Percentiles rank a stretch among this genome's conserved stretches.
phyloP scores from a whole-genome alignment of 2,888 invertebrate species.

The Drosophila eohydei region DNA sequence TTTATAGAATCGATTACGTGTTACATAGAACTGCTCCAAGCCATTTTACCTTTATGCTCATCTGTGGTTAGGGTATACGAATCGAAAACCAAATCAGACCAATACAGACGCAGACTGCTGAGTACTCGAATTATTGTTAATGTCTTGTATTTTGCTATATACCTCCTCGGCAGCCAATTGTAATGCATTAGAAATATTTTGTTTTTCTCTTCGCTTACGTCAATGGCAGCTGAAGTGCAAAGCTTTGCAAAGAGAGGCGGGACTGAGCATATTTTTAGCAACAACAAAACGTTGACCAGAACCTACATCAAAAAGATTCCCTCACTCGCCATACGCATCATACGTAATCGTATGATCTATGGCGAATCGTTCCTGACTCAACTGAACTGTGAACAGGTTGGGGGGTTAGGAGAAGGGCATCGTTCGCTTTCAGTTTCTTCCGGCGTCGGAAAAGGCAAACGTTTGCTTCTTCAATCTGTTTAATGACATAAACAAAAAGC shows the following conservation, averaged over 20 bases:
- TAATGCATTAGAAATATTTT: conserved; percentile 28
- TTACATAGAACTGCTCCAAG: background rate
- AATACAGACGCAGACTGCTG: conserved; percentile 8
- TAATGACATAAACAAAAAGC: conserved; percentile 64
- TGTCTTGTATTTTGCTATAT: conserved; percentile 18
- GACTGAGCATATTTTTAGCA: conserved; percentile 8
- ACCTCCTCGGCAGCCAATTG: background rate
- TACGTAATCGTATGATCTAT: conserved; percentile 30
- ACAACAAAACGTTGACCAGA: conserved; percentile 21
- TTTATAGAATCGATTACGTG: background rate
- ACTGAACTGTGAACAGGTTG: conserved; percentile 20
- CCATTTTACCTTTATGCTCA: background rate
- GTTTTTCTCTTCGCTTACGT: conserved; percentile 61
- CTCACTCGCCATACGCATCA: conserved; percentile 18
- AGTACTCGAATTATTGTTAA: conserved; percentile 32
- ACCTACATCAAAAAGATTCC: conserved; percentile 40
- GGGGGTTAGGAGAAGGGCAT: background rate
- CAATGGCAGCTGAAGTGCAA: conserved; percentile 45
- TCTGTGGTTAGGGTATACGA: background rate
- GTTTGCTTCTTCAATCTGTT: conserved; percentile 27
- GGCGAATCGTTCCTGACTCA: conserved; percentile 12
- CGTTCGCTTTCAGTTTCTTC: conserved; percentile 66
- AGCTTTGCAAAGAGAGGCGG: conserved; percentile 21
- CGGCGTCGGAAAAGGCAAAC: conserved; percentile 28
- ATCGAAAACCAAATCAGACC: conserved; percentile 4